Base-by-base conservation (phyloP, 2,888 invertebrate genomes). In the Euproctis similis region DNA sequence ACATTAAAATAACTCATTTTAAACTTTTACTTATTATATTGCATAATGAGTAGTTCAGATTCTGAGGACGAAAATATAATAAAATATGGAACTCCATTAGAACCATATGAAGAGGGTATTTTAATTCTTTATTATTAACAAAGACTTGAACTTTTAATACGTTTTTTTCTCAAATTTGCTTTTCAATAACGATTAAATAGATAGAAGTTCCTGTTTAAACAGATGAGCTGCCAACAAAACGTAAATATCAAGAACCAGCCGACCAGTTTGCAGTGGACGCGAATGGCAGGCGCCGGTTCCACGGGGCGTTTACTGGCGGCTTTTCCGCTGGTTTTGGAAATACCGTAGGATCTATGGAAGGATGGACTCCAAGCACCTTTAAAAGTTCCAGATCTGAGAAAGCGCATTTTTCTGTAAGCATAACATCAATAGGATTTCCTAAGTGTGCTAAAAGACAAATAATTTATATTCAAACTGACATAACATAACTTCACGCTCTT, bases 241-340 rank as follows among this genome's bases (percentile, higher is more conserved):
- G 92, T 48, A 94, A 95, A 13, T 88, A 92, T 22, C 86, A 89
- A 7, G 90, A 93, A 66, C 70, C 63, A 18, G 41, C 72, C 0
- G 97, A 98, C 54, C 96, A 97, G 75, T 90, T 92, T 52, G 98
- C 94, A 0, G 91, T 90, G 26, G 98, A 98, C 69, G 92, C 90
- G 14, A 91, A 94, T 61, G 98, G 98, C 0, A 86, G 93, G 32
- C 87, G 96, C 5, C 81, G 98, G 51, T 99, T 99, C 70, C 99
- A 99, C 74, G 99, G 99, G 4, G 99, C 99, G 0, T 99, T 99
- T 64, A 99, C 98, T 0, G 99, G 99, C 0, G 97, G 89, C 2
- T 99, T 98, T 68, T 96, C 97, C 8, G 99, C 99, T 0, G 99
- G 99, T 0, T 98, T 94, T 60, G 98, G 93, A 63, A 99, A 99